phyloP scores from a whole-genome alignment of 2,888 invertebrate genomes.

The Caenorhabditis sp. region DNA sequence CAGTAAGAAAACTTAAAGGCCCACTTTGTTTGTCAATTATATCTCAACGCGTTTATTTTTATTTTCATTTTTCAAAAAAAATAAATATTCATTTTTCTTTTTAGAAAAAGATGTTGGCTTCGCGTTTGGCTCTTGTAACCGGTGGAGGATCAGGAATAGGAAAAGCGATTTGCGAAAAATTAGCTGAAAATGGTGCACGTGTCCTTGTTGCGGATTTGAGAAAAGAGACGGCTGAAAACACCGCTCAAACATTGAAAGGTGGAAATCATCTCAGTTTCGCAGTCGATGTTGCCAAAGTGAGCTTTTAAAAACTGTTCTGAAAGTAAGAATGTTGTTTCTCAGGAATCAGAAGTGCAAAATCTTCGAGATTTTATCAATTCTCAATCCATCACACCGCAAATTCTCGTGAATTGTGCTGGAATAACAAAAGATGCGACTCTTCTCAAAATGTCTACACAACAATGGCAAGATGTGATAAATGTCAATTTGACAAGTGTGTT shows the following conservation, averaged over 20 bases:
- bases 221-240: slow-evolving; percentile 79
- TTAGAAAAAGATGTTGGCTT: neutral
- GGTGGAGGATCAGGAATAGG: slow-evolving; percentile 87
- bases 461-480: slow-evolving; percentile 80
- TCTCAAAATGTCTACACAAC: slow-evolving; percentile 81
- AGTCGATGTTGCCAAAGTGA: slow-evolving; percentile 45
- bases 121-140: slow-evolving; percentile 7
- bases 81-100: neutral
- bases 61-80: neutral
- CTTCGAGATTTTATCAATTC: slow-evolving; percentile 74
- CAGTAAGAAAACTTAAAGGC: neutral
- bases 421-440: slow-evolving; percentile 80
- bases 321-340: neutral
- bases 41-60: no score
- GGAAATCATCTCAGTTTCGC: slow-evolving; percentile 21
- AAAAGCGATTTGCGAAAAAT: slow-evolving; percentile 81
- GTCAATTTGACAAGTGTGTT: slow-evolving; percentile 83
- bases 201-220: slow-evolving; percentile 84
- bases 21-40: neutral
- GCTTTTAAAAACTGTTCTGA: neutral
- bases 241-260: slow-evolving; percentile 74
- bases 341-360: slow-evolving; percentile 30
- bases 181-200: slow-evolving; percentile 86
- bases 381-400: slow-evolving; percentile 75
- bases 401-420: slow-evolving; percentile 81